Percentiles rank a stretch among this genome's conserved stretches.
Conservation (phyloP, 2,797 vertebrate species). For the Gorsachius magnificus region DNA sequence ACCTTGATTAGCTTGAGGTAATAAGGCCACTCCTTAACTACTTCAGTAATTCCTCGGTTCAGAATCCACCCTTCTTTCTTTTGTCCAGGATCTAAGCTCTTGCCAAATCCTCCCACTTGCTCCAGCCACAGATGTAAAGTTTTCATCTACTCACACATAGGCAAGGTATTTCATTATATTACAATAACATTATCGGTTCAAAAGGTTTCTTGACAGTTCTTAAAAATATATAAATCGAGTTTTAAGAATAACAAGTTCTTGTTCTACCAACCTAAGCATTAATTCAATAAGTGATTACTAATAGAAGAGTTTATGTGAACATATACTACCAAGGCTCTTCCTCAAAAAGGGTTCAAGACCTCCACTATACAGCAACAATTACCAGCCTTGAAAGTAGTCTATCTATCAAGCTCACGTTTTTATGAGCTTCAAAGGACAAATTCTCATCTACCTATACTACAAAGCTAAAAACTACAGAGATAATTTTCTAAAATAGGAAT, state of each 20-base stretch:
- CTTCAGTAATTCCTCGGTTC: not conserved
- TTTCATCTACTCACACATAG: not conserved
- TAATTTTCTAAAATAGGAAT: not conserved
- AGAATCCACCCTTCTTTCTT: not conserved
- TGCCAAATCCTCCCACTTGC: slow-evolving; percentile 8
- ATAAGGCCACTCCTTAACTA: slow-evolving; percentile 11
- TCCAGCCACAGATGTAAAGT: not conserved
- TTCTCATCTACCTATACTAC: not conserved
- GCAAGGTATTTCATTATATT: not conserved
- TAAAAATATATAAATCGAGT: not conserved
- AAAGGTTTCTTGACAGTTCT: not conserved
- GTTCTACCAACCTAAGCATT: not conserved
- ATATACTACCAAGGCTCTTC: not conserved
- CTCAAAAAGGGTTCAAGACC: not conserved
- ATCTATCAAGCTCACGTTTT: not conserved
- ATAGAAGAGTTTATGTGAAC: not conserved
- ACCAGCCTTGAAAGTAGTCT: not conserved
- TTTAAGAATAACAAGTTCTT: not conserved
- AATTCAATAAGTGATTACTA: not conserved
- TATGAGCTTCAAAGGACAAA: not conserved
- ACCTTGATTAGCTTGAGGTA: not conserved
- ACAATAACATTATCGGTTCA: not conserved
- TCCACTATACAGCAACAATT: not conserved
- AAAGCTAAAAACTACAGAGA: not conserved
- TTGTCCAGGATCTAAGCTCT: not conserved